phyloP scores from a whole-genome alignment of 2,113 vertebrate species.

The Corvus hawaiiensis region DNA sequence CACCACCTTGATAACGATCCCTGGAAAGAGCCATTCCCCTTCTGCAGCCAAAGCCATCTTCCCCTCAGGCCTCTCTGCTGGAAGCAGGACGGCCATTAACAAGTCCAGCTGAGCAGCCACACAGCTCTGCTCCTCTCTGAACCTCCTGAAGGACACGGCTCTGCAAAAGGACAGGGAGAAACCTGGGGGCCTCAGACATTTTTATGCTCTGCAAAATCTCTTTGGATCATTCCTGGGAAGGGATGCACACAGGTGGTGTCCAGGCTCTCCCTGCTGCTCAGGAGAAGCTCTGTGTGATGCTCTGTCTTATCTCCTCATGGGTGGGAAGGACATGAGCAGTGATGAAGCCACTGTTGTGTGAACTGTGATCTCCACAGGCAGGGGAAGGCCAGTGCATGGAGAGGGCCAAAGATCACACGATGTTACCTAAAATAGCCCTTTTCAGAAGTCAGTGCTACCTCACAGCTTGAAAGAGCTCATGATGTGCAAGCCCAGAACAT shows the following conservation, averaged over 20 bases:
- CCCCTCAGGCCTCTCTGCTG: conserved; percentile 18
- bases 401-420: background rate
- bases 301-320: background rate
- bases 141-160: background rate
- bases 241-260: background rate
- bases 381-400: background rate
- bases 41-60: background rate
- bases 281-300: background rate
- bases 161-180: background rate
- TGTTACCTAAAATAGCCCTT: background rate
- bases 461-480: background rate
- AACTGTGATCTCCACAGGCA: background rate
- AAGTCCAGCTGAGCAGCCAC: conserved; percentile 41
- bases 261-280: background rate
- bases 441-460: background rate
- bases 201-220: background rate
- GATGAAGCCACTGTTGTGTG: background rate
- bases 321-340: background rate
- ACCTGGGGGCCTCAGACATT: background rate
- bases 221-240: background rate
- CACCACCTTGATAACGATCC: background rate
- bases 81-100: background rate
- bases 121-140: conserved; percentile 10
- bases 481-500: background rate
- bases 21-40: background rate